Conservation (phyloP, 2,888 invertebrate species). For the Agrypnus murinus region DNA sequence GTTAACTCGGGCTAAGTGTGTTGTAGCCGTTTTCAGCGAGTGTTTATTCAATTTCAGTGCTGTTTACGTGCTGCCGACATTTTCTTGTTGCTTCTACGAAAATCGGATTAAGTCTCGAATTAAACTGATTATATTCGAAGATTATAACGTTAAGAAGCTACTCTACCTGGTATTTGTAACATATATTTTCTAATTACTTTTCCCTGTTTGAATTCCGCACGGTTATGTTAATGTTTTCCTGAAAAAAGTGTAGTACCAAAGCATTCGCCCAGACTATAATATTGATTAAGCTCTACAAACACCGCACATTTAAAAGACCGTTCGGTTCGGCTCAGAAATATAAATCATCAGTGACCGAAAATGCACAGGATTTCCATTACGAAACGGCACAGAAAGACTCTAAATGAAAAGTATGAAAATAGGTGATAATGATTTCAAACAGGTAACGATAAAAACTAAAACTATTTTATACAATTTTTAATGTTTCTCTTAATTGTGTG, state of each 20-base stretch:
- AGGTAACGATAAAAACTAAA: conserved; percentile 58
- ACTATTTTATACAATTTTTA: conserved; percentile 29
- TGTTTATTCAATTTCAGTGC: conserved; percentile 51
- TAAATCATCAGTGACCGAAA: conserved; percentile 61
- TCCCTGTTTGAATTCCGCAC: conserved; percentile 15
- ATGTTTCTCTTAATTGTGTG: conserved; percentile 29
- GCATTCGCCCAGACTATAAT: conserved; percentile 63
- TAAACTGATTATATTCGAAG: conserved; percentile 42
- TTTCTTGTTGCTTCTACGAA: conserved; percentile 50
- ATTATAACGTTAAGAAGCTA: conserved; percentile 16
- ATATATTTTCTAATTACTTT: conserved; percentile 9
- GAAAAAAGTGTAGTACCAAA: conserved; percentile 54
- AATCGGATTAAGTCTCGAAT: conserved; percentile 45
- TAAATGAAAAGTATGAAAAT: conserved; percentile 65
- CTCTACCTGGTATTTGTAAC: conserved; percentile 7
- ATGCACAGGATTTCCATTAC: conserved; percentile 65
- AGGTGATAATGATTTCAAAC: conserved; percentile 68
- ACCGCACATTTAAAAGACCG: conserved; percentile 56
- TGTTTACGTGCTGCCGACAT: conserved; percentile 52
- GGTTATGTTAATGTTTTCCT: conserved; percentile 39
- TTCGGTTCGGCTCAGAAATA: conserved; percentile 58
- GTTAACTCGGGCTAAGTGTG: conserved; percentile 61
- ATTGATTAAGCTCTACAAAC: conserved; percentile 65
- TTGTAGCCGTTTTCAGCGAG: conserved; percentile 53
- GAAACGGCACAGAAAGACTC: conserved; percentile 64